Percentiles rank a stretch among this genome's conserved stretches.
Evolutionary conservation across 2,797 vertebrate genomes (phyloP).

Genomic region (Microtus californicus): DNA sequence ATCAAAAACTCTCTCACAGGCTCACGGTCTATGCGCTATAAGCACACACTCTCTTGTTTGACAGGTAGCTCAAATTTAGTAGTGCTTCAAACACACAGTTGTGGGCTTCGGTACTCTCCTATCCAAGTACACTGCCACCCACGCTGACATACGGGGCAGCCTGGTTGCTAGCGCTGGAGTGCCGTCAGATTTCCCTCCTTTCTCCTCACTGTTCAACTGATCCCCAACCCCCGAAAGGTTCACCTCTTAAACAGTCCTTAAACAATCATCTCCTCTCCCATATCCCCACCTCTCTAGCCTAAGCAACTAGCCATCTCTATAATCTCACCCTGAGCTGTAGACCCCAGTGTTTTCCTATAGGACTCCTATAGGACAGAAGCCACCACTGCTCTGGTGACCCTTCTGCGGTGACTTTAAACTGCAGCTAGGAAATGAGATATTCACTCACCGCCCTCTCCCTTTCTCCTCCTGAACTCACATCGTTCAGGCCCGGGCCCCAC

Average conservation of each 20-base stretch:
- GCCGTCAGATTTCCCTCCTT: neutral
- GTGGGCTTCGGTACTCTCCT: neutral
- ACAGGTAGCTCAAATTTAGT: constrained; percentile 23
- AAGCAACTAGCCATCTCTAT: neutral
- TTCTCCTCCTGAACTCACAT: neutral
- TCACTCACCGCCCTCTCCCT: neutral
- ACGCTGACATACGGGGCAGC: neutral
- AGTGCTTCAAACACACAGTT: neutral
- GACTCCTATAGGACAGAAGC: neutral
- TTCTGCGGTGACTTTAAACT: neutral
- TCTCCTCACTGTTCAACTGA: neutral
- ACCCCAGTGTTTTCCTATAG: neutral
- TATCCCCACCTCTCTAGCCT: neutral
- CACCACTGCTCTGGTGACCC: neutral
- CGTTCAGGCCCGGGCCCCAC: neutral
- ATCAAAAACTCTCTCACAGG: neutral
- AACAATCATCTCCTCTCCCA: neutral
- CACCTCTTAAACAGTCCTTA: neutral
- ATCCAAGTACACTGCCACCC: neutral
- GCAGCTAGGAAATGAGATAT: neutral
- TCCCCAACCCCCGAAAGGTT: neutral
- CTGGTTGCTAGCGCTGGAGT: neutral
- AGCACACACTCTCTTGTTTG: neutral
- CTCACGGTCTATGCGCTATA: neutral
- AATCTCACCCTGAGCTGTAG: neutral